Evolutionary conservation across 2,888 invertebrate genomes (phyloP).

Genomic region (Diarsia mendica): DNA sequence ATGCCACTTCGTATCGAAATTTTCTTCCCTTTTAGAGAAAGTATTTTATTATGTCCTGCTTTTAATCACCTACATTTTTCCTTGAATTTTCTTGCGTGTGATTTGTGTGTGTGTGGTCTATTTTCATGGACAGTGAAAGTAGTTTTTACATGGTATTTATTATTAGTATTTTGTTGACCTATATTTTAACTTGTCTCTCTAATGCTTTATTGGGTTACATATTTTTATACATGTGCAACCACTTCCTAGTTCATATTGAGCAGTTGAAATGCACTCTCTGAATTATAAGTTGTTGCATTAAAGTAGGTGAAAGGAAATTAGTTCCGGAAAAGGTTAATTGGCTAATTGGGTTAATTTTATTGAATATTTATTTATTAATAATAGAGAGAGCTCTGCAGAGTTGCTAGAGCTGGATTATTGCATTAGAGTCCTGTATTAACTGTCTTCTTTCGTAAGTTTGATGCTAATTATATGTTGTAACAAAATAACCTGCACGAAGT

Average conservation of each 20-base stretch:
- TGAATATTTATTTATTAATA: neutral
- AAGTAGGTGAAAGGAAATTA: neutral
- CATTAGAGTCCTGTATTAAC: too few relatives aligned
- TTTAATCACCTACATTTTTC: slow-evolving; percentile 45
- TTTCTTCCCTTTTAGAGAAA: slow-evolving; percentile 64
- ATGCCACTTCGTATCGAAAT: slow-evolving; percentile 56
- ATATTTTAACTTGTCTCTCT: neutral
- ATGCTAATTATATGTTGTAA: too few relatives aligned
- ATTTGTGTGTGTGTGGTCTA: slow-evolving; percentile 7
- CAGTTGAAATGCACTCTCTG: neutral
- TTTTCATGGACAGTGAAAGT: neutral
- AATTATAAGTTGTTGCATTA: neutral
- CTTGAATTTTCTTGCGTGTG: slow-evolving; percentile 22
- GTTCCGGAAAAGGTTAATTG: neutral
- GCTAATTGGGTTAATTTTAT: too few relatives aligned
- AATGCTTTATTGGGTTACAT: neutral
- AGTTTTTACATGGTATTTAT: neutral
- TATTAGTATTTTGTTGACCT: neutral
- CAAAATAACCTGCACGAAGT: too few relatives aligned
- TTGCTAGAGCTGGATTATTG: neutral
- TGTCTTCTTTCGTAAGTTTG: too few relatives aligned
- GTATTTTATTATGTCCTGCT: slow-evolving; percentile 59
- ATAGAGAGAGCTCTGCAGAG: neutral
- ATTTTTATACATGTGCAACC: neutral
- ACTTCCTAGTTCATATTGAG: neutral